Evolutionary conservation across 2,888 invertebrate genomes (phyloP), one percentile per base, ranked within the genome.

Genomic region (Volucella inanis): DNA sequence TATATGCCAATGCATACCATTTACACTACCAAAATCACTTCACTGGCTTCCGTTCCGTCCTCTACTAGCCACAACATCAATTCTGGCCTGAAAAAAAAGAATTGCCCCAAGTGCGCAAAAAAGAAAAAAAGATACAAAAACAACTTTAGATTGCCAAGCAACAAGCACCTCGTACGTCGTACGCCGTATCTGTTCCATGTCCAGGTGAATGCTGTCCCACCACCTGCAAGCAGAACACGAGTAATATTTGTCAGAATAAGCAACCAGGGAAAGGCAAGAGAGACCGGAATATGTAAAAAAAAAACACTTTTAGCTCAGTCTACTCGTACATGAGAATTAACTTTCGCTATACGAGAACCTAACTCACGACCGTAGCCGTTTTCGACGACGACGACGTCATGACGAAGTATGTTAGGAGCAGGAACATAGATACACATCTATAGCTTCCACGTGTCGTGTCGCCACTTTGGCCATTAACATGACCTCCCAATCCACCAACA

Each of bases 401-500:
- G 55, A 47, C 49, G 31, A 68, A 55, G 55, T 49, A 75, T 55
- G 79, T 80, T 84, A 71, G 84, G 62, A 80, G 18, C 79, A 67
- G 61, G 77, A 79, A 59, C 39, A 39, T 22, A 75, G 79, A 79
- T 79, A 79, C 38, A 18, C 11, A 84, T 84, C 47, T 79, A 67
- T 62, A 67, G 43, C 70, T 41, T 80, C 80, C 84, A 71, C 84
- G 84, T 79, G 67, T 80, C 84, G 80, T 80, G 84, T 80, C 79
- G 79, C 84, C 84, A 84, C 75, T 71, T 70, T 79, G 75, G 75
- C 75, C 84, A 84, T 84, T 84, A 80, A 80, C 80, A 79, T 84
- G 75, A 76, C 84, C 84, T 52, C 78, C 79, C 78, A 68, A 62
- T 62, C 74, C 79, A 68, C 15, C 62, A 22, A 14, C 67, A 57